Conservation (phyloP, 2,797 vertebrate genomes). For the Gymnodraco acuticeps region DNA sequence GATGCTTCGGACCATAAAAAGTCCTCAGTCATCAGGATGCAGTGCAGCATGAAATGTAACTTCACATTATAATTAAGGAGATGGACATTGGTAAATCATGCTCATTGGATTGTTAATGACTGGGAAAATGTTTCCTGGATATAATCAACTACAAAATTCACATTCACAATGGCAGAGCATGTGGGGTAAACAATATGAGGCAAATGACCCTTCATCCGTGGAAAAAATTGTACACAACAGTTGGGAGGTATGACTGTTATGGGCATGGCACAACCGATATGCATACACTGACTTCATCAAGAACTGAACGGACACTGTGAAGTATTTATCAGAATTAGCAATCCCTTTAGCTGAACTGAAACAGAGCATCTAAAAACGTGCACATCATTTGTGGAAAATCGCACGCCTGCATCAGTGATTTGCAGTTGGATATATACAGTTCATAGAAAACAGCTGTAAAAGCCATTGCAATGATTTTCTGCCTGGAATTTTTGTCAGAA, state of each 20-base stretch:
- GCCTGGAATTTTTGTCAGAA: slow-evolving; percentile 42
- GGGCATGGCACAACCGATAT: background rate
- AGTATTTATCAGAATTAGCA: background rate
- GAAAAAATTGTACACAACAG: background rate
- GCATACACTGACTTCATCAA: background rate
- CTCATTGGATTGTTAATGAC: slow-evolving; percentile 9
- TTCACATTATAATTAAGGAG: background rate
- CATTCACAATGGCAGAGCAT: background rate
- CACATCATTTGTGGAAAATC: background rate
- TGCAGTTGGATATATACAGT: slow-evolving; percentile 6
- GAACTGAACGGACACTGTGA: background rate
- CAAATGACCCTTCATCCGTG: background rate
- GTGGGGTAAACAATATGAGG: slow-evolving; percentile 8
- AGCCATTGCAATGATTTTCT: slow-evolving; percentile 30
- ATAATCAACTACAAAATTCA: background rate
- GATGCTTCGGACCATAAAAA: slow-evolving; percentile 1
- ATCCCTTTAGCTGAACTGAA: background rate
- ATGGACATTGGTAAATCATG: background rate
- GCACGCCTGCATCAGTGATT: background rate
- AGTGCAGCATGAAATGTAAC: slow-evolving; percentile 3
- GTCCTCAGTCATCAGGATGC: background rate
- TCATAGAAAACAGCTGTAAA: slow-evolving; percentile 32
- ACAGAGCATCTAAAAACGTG: background rate
- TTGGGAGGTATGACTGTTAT: background rate
- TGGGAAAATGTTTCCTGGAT: slow-evolving; percentile 2